A percentile compares a stretch with the other conserved stretches of the same genome.
These are phyloP conservation scores for Allacma fusca DNA, from an alignment of 2,888 invertebrate genomes.

Conservation along the genomic window DNA sequence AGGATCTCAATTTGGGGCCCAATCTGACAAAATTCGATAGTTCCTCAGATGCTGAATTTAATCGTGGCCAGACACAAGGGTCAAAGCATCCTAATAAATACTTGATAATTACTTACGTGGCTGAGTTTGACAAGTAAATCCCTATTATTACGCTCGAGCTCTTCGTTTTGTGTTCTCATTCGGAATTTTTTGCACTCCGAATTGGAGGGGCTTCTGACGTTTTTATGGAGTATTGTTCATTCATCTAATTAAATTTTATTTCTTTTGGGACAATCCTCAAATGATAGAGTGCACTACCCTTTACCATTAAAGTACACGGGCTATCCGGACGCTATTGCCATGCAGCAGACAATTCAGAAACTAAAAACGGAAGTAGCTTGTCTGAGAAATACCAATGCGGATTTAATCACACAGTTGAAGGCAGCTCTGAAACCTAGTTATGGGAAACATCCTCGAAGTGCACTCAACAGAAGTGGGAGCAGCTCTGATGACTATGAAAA, in stretches of 20 bases:
- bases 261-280: background rate
- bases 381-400: conserved; percentile 48
- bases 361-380: conserved; percentile 66
- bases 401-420: conserved; percentile 62
- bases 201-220: too few species aligned
- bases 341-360: conserved; percentile 67
- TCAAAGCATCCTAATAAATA: conserved; percentile 64
- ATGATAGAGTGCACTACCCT: conserved; percentile 68
- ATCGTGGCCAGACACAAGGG: conserved; percentile 40
- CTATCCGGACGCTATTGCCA: conserved; percentile 67
- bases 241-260: conserved; percentile 16
- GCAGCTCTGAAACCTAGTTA: conserved; percentile 30
- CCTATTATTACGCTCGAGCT: background rate
- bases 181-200: too few species aligned
- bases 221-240: too few species aligned
- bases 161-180: background rate
- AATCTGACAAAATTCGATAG: conserved; percentile 14
- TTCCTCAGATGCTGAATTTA: background rate
- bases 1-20: conserved; percentile 10
- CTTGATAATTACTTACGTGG: conserved; percentile 68
- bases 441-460: background rate
- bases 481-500: background rate
- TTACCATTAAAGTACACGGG: conserved; percentile 69
- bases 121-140: conserved; percentile 68
- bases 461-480: background rate